Evolutionary conservation across 2,113 vertebrate species (phyloP), one percentile per base, ranked within the genome.

Genomic region (Gallinago undulata): DNA sequence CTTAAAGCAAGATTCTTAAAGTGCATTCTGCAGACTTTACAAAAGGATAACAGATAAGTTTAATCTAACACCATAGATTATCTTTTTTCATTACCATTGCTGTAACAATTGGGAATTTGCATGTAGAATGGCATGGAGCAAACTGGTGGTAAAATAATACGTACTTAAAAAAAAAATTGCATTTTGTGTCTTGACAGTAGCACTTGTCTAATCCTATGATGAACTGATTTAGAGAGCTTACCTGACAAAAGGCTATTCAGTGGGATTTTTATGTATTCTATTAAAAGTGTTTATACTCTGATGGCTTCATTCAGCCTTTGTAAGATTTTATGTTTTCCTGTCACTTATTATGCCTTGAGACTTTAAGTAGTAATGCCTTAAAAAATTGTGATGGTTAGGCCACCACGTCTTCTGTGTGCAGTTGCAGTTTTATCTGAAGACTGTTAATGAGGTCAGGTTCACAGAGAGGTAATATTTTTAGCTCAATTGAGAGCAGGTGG

Each of bases 391-490:
- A 51, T 73, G 31, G 9, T 63, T 82, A 59, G 43, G 30, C 33
- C 3, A 53, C 19, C 12, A 21, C 19, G 1, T 31, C 14, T 84
- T 94, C 59, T 41, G 8, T 51, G 39, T 87, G 31, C 43, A 82
- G 28, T 59, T 95, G 80, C 39, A 63, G 56, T 87, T 93, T 84
- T 75, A 51, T 85, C 47, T 91, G 27, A 59, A 79, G 62, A 19
- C 25, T 84, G 50, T 50, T 95, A 78, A 72, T 75, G 84, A 79
- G 74, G 48, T 82, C 69, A 75, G 7, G 23, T 91, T 95, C 60
- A 82, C 41, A 84, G 77, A 64, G 19, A 45, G 55, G 15, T 84
- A 74, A 19, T 89, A 74, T 87, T 94, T 96, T 89, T 89, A 94
- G 68, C 37, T 81, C 17, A 59, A 2, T 53, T 89, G 35, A 27